Evolutionary conservation across 2,888 invertebrate species (phyloP).

Genomic region (Theretra japonica): DNA sequence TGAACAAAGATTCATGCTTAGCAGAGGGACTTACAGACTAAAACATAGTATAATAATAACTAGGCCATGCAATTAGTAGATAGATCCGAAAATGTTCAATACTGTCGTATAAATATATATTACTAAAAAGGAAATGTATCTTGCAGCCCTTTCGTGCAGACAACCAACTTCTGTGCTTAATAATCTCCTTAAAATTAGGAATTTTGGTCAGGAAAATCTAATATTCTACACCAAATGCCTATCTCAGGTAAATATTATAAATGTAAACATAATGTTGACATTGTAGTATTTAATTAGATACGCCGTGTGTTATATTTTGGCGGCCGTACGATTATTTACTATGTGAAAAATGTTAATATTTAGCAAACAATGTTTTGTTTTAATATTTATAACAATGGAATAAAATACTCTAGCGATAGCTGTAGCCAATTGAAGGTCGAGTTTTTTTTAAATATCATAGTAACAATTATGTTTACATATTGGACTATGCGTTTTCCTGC

Average conservation of each 20-base stretch:
- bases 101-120: no score
- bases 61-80: no score
- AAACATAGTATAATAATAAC: no score
- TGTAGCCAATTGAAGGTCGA: neutral
- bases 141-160: no score
- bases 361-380: conserved; percentile 6
- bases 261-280: conserved; percentile 6
- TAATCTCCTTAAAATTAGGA: neutral
- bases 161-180: no score
- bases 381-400: neutral
- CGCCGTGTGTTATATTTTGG: neutral
- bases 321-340: conserved; percentile 4
- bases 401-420: neutral
- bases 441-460: no score
- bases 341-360: conserved; percentile 3
- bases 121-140: no score
- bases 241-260: conserved; percentile 1
- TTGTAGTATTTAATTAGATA: conserved; percentile 14
- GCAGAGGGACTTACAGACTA: no score
- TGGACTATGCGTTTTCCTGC: no score
- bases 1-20: no score
- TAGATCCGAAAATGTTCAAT: no score
- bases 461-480: no score
- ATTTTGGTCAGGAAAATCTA: neutral
- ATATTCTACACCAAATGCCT: neutral